Evolutionary conservation across 1,140 invertebrate species (phyloP).

Genomic region (Leptinotarsa undecemlineata): DNA sequence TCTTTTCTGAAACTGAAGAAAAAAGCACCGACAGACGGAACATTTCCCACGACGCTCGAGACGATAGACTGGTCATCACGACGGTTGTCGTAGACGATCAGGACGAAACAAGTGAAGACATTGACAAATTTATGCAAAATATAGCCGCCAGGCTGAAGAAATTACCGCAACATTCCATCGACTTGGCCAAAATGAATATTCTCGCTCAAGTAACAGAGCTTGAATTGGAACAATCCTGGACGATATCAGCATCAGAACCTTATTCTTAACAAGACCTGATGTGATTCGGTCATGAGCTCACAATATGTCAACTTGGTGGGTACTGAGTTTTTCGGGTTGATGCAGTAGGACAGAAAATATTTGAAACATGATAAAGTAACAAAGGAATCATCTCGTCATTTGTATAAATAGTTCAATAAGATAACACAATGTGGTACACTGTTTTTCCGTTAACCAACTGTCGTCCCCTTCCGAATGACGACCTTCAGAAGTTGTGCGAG

Average conservation of each 20-base stretch:
- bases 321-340: too few species aligned
- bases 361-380: too few species aligned
- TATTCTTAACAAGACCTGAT: neutral
- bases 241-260: neutral
- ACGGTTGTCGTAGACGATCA: neutral
- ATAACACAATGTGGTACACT: too few species aligned
- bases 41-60: neutral
- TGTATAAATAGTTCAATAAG: too few species aligned
- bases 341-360: too few species aligned
- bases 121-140: constrained; percentile 10
- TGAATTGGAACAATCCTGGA: constrained; percentile 12
- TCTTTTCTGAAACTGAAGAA: constrained; percentile 20
- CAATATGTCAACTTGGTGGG: too few species aligned
- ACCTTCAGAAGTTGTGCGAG: too few species aligned
- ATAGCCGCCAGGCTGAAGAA: constrained; percentile 12
- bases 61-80: neutral
- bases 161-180: constrained; percentile 7
- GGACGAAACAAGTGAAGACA: neutral
- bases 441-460: too few species aligned
- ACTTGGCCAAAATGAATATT: constrained; percentile 17
- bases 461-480: too few species aligned
- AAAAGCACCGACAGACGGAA: neutral
- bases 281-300: neutral
- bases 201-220: constrained; percentile 19
- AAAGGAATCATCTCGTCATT: too few species aligned